Base-by-base conservation (phyloP, 1,140 invertebrate genomes). In the Acromyrmex echinatior region DNA sequence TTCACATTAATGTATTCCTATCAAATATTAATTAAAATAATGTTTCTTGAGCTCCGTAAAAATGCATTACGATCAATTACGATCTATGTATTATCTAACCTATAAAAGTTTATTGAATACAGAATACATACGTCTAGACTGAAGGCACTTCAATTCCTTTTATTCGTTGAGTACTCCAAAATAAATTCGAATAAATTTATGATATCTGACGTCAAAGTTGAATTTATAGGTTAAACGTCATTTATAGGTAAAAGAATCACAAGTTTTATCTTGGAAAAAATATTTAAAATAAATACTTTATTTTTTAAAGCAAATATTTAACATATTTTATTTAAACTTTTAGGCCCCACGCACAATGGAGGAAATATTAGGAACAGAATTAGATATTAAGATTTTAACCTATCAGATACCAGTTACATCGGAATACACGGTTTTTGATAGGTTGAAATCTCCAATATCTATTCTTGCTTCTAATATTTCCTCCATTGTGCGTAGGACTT, bases 61-160 rank as follows among this genome's bases (percentile, higher is more conserved):
- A 63, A 7, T 35, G 21, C 10, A 10, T 76, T 51, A 10, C 39
- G 16, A 25, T 39, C 35, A 39, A 39, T 39, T 39, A 39, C 39
- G 9, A 10, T 21, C n/a, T 60, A 49, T 31, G 25, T 12, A 0
- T 79, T 21, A 81, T 12, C 60, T 92, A 90, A 88, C 87, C 65
- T 81, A 53, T 60, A 81, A 79, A 25, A 45, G 39, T 45, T 45
- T 10, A 6, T 73, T 18, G 63, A 45, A 45, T 45, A 45, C 35
- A 7, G 0, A 39, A 35, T 35, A 35, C 39, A 10, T 45, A 45
- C 39, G 9, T 45, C 39, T 45, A 45, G 35, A 39, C 7, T 39
- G 2, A 45, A 45, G 7, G 39, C 9, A 45, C 39, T 45, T 45
- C 39, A 45, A 10, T 45, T 45, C 10, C 10, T 45, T 45, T 45